Evolutionary conservation across 2,113 vertebrate species (phyloP).

Genomic region (Rana temporaria): DNA sequence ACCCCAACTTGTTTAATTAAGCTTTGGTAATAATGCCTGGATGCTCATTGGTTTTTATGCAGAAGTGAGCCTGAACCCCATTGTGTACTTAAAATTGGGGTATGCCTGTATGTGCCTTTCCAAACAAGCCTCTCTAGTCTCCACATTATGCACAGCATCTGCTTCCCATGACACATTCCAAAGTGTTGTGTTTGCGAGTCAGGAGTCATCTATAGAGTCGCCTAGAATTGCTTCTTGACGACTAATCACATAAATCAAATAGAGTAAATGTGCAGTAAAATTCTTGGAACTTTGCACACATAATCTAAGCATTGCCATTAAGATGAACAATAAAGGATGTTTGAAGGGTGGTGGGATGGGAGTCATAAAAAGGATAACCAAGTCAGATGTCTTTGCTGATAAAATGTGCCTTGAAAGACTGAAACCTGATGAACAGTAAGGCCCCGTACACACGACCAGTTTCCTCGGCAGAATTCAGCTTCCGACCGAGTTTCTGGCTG

Average conservation of each 20-base stretch:
- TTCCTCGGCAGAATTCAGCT: too few relatives aligned
- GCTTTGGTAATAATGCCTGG: too few relatives aligned
- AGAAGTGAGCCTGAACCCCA: too few relatives aligned
- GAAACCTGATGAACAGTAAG: too few relatives aligned
- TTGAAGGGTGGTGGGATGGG: background rate
- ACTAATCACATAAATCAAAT: background rate
- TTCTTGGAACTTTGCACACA: background rate
- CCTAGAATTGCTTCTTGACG: background rate
- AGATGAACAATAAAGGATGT: background rate
- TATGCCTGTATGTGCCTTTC: too few relatives aligned
- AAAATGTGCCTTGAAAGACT: too few relatives aligned
- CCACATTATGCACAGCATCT: background rate
- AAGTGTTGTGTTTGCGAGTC: background rate
- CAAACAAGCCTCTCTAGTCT: background rate
- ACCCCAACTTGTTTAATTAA: too few relatives aligned
- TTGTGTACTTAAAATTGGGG: too few relatives aligned
- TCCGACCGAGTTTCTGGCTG: too few relatives aligned
- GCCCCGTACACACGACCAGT: too few relatives aligned
- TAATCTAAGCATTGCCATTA: background rate
- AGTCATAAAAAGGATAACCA: background rate
- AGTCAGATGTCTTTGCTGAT: too few relatives aligned
- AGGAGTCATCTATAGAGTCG: background rate
- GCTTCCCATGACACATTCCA: background rate
- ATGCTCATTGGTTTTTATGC: too few relatives aligned
- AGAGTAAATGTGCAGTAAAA: background rate